Evolutionary conservation across 2,797 vertebrate species (phyloP).

Genomic region (Lerista edwardsae): DNA sequence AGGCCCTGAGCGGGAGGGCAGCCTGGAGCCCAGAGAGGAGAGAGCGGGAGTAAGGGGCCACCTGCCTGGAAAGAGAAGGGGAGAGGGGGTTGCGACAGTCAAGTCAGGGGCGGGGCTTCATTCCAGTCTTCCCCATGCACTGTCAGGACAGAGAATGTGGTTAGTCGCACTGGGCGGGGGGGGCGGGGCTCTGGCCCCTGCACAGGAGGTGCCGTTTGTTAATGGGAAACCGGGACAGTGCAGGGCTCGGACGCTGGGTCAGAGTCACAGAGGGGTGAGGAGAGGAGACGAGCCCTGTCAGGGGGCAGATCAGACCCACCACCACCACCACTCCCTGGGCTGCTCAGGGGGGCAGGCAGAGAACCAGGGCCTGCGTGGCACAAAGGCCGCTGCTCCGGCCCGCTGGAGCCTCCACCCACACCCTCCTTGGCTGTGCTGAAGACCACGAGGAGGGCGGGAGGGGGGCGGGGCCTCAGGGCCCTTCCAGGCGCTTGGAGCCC

Average conservation of each 20-base stretch:
- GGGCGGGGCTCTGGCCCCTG: neutral
- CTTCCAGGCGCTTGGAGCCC: neutral
- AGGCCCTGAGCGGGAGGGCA: accelerated
- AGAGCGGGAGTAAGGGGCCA: neutral
- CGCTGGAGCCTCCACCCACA: too few species aligned
- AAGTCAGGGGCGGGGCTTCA: neutral
- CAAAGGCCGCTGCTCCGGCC: too few species aligned
- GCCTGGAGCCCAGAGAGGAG: neutral
- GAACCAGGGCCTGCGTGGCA: too few species aligned
- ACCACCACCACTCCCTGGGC: neutral
- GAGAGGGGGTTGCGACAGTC: neutral
- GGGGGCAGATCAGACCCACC: too few species aligned
- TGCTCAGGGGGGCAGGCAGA: neutral
- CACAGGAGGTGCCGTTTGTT: neutral
- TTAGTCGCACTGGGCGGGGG: neutral
- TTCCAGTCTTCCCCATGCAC: neutral
- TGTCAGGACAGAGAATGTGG: neutral
- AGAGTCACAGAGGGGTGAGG: neutral
- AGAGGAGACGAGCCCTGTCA: neutral
- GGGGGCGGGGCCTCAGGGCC: neutral
- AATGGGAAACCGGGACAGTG: neutral
- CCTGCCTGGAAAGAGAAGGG: neutral
- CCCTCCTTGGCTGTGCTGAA: neutral
- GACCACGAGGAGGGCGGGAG: accelerated
- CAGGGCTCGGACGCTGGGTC: neutral